Evolutionary conservation across 2,113 vertebrate species (phyloP), one percentile per base, ranked within the genome.

Genomic region (Apistogramma diplotaenia): DNA sequence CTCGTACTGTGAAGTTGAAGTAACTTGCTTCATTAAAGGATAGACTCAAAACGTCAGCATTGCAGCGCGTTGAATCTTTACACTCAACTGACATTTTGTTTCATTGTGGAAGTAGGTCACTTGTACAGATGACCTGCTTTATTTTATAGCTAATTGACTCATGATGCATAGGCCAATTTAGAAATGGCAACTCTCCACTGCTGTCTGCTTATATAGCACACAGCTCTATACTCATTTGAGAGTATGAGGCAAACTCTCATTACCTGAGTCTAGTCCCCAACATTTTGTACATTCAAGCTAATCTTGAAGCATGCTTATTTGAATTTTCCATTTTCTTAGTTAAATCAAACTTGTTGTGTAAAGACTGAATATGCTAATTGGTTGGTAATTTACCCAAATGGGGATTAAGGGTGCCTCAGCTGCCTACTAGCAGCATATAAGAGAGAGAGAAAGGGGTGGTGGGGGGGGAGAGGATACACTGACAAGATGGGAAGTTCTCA

Each of bases 401-500:
- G 15, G 43, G 43, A 16, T 46, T 46, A 43, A 18, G 19, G 27
- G 53, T 61, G 11, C 71, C 74, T 87, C 71, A 62, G 27, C 40
- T 79, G 61, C 79, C 54, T 73, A 40, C 67, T 49, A 35, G 37
- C 6, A 0, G 15, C 58, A 76, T 83, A 27, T 18, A 51, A n/a
- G 12, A 57, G 33, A 35, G 7, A 35, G 7, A 35, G n/a, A n/a
- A n/a, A n/a, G n/a, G n/a, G n/a, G n/a, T n/a, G n/a, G n/a, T n/a
- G 12, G 12, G 3, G 3, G 4, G 4, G 8, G 46, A 61, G 81
- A 75, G 71, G 78, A 70, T 53, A 23, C 57, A 15, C 8, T 74
- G 86, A 86, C 81, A 84, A 82, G 84, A 37, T 19, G 75, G 89
- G 84, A 92, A 91, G 91, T 91, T 88, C 90, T 93, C 77, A 86